phyloP scores from a whole-genome alignment of 2,888 invertebrate genomes.

The Caprella mutica region DNA sequence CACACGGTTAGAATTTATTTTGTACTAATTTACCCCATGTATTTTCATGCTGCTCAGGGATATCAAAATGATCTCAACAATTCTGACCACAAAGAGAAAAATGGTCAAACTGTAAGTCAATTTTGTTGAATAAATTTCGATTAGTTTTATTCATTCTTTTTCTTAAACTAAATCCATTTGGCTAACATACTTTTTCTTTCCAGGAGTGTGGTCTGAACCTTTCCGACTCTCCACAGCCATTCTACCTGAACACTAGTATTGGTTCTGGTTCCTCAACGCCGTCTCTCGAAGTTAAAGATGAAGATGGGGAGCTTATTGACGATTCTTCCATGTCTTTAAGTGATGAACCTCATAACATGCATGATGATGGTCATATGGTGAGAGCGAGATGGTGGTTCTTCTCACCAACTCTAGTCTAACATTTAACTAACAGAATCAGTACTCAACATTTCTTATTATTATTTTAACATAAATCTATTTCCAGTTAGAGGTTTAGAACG shows the following conservation, averaged over 20 bases:
- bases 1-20: no score
- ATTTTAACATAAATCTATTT: no score
- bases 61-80: no score
- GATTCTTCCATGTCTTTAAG: constrained; percentile 24
- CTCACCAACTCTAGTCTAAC: no score
- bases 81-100: no score
- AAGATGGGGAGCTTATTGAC: constrained; percentile 29
- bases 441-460: no score
- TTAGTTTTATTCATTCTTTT: neutral
- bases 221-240: constrained; percentile 28
- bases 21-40: no score
- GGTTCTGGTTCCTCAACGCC: constrained; percentile 30
- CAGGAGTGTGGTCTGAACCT: constrained; percentile 28
- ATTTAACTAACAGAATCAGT: no score
- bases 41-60: no score
- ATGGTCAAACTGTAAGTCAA: no score
- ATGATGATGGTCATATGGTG: neutral
- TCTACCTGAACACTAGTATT: constrained; percentile 18
- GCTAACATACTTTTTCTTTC: neutral
- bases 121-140: no score
- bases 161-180: neutral
- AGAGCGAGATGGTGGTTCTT: neutral
- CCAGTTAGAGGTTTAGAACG: no score
- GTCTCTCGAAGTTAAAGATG: constrained; percentile 31
- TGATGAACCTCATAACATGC: constrained; percentile 23